Base-by-base conservation (phyloP, 2,113 vertebrate species). In the Sturnus vulgaris region DNA sequence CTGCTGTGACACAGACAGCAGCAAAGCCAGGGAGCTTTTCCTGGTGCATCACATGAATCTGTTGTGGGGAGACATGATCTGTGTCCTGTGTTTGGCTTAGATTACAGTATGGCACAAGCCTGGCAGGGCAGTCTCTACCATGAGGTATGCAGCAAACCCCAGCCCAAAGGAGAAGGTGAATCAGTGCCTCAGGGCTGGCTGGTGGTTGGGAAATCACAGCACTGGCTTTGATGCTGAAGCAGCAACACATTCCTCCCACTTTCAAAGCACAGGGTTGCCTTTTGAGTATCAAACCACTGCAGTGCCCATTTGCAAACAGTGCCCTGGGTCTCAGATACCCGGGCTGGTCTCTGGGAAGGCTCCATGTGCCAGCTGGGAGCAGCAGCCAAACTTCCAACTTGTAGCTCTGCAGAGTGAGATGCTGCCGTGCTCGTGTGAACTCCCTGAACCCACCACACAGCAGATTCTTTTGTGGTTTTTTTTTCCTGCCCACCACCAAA, bases 31-130 rank as follows among this genome's bases (percentile, higher is more conserved):
- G 64, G 8, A 2, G 1, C 5, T 78, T 59, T 83, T 49, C 27
- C 47, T 8, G 9, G 78, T 60, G 63, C 35, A 4, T 73, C 49
- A 37, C 61, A 21, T 0, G 4, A 10, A 3, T 15, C 40, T 81
- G 20, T 31, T 52, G 39, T 40, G 31, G 37, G 47, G 15, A 85
- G 66, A 77, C 0, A 1, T n/a, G 66, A 59, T 56, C 39, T 0
- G 0, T 66, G 55, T 8, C 68, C 61, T 69, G 79, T 79, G 61
- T 65, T 93, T 89, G 77, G 22, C 77, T 92, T 89, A 82, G 63
- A 55, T 91, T 42, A 39, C 31, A 89, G 3, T 19, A 30, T 17
- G 71, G 65, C 70, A 91, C 44, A 82, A 73, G 44, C 73, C 40
- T 81, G 64, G 31, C 11, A 5, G 68, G 68, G 40, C 68, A 80